Evolutionary conservation across 2,888 invertebrate species (phyloP).

Genomic region (Clanis bilineata): DNA sequence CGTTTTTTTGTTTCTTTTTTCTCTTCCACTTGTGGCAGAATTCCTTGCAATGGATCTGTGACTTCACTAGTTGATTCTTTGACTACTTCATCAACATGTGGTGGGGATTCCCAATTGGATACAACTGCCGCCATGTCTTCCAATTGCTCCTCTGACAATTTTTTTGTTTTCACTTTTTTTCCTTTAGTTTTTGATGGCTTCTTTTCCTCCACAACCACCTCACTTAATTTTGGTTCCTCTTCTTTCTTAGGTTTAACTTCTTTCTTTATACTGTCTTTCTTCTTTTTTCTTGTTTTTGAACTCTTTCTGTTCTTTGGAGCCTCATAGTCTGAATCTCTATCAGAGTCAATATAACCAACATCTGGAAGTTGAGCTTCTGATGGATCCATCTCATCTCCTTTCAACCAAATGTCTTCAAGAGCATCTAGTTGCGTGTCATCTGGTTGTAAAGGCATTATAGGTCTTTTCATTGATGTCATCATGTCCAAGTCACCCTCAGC

Average conservation of each 20-base stretch:
- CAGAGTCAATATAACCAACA: slow-evolving; percentile 75
- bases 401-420: slow-evolving; percentile 90
- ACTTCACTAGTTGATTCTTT: slow-evolving; percentile 38
- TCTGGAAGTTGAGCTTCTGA: slow-evolving; percentile 74
- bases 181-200: slow-evolving; percentile 24
- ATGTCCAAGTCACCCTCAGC: slow-evolving; percentile 78
- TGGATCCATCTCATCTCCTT: slow-evolving; percentile 89
- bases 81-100: slow-evolving; percentile 46
- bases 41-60: slow-evolving; percentile 21
- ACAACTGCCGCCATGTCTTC: slow-evolving; percentile 59
- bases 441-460: slow-evolving; percentile 75
- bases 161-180: slow-evolving; percentile 58
- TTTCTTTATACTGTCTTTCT: slow-evolving; percentile 49
- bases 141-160: slow-evolving; percentile 60
- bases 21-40: slow-evolving; percentile 17
- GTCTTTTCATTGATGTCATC: slow-evolving; percentile 76
- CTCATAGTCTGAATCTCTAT: slow-evolving; percentile 73
- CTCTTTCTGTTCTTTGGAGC: slow-evolving; percentile 51
- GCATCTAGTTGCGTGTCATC: slow-evolving; percentile 89
- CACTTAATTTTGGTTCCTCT: slow-evolving; percentile 29
- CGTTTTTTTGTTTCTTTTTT: slow-evolving; percentile 60
- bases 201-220: slow-evolving; percentile 30
- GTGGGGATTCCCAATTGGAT: slow-evolving; percentile 67
- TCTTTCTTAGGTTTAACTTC: slow-evolving; percentile 35
- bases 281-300: slow-evolving; percentile 50